These are phyloP conservation scores for Abscondita cerata DNA, from an alignment of 2,888 invertebrate species.

Conservation along the genomic window DNA sequence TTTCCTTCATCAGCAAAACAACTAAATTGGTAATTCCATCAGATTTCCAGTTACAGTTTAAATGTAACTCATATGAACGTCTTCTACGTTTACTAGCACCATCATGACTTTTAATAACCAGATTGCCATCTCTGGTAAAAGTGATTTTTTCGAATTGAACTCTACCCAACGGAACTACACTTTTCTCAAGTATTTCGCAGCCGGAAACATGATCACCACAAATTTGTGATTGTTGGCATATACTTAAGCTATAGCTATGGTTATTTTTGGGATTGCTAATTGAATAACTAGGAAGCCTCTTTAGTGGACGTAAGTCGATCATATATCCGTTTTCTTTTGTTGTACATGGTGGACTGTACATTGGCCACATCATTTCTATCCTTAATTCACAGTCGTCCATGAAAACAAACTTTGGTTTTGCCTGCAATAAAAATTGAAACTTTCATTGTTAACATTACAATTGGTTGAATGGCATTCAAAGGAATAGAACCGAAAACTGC, in stretches of 20 bases:
- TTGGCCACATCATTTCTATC: slow-evolving; percentile 12
- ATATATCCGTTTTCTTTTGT: slow-evolving; percentile 13
- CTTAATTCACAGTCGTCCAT: slow-evolving; percentile 20
- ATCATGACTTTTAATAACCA: background rate
- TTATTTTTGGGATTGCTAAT: slow-evolving; percentile 7
- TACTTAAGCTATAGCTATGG: slow-evolving; percentile 13
- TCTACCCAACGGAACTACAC: no score
- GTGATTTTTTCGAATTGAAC: no score
- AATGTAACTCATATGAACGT: slow-evolving; percentile 34
- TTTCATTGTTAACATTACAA: no score
- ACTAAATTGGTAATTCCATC: slow-evolving; percentile 25
- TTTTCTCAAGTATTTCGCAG: slow-evolving; percentile 24
- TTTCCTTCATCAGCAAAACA: slow-evolving; percentile 32
- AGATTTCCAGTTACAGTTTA: slow-evolving; percentile 44
- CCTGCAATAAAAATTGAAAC: slow-evolving; percentile 1
- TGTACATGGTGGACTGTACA: slow-evolving; percentile 13
- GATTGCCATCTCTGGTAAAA: background rate
- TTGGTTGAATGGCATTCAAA: no score
- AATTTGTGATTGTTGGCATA: slow-evolving; percentile 14
- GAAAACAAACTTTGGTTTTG: slow-evolving; percentile 11
- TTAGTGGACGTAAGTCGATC: slow-evolving; percentile 14
- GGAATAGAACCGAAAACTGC: no score
- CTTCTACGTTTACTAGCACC: background rate
- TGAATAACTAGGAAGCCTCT: background rate
- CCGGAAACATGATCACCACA: slow-evolving; percentile 9